Evolutionary conservation across 2,797 vertebrate genomes (phyloP).

Genomic region (Varecia variegata): DNA sequence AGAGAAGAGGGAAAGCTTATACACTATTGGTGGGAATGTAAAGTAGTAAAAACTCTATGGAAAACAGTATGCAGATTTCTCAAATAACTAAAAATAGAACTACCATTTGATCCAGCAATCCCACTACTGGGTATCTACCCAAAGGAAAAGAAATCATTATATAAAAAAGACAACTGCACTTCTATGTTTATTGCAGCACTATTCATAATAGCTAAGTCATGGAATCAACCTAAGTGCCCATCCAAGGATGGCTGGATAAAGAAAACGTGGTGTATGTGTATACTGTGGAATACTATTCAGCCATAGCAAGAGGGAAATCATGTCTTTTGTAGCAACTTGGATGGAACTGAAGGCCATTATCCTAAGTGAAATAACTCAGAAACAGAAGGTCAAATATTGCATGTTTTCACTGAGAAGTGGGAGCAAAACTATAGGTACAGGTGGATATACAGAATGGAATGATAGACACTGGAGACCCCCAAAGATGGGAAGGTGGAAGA

Average conservation of each 20-base stretch:
- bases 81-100: not conserved
- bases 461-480: not conserved
- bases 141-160: not conserved
- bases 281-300: not conserved
- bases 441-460: not conserved
- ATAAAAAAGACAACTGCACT: not conserved
- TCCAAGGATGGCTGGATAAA: not conserved
- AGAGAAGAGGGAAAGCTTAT: not conserved
- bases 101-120: not conserved
- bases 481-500: not conserved
- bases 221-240: not conserved
- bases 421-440: not conserved
- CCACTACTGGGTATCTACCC: not conserved
- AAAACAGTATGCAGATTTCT: not conserved
- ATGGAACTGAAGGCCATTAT: not conserved
- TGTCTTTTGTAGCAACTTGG: not conserved
- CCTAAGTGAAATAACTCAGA: not conserved
- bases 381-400: not conserved
- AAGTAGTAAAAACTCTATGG: not conserved
- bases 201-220: not conserved
- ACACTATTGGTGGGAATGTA: not conserved
- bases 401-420: not conserved
- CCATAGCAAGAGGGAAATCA: not conserved
- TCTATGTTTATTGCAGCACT: not conserved
- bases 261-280: not conserved